Percentiles rank a stretch among this genome's conserved stretches.
These are phyloP conservation scores for Physocephala rufipes DNA, from an alignment of 2,888 invertebrate species.

Conservation along the genomic window DNA sequence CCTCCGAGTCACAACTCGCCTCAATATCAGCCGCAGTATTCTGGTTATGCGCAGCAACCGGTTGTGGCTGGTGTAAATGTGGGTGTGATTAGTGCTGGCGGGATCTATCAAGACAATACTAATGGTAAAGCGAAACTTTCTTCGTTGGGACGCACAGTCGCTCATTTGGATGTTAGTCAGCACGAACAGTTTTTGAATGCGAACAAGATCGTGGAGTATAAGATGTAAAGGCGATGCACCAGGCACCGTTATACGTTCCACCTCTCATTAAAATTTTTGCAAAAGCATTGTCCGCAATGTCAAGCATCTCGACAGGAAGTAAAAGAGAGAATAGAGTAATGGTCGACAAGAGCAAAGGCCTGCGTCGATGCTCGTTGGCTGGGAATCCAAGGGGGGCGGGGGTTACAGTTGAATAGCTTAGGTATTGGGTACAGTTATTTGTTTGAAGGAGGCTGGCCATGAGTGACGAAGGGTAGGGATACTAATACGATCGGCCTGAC, in stretches of 20 bases:
- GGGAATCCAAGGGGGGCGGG: not conserved
- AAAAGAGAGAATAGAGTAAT: not conserved
- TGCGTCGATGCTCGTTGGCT: too few species aligned
- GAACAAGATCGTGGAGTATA: slow-evolving; percentile 65
- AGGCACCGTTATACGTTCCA: slow-evolving; percentile 64
- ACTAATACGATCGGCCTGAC: slow-evolving; percentile 5
- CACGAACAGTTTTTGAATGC: slow-evolving; percentile 65
- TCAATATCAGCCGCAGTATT: slow-evolving; percentile 61
- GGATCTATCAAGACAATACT: slow-evolving; percentile 55
- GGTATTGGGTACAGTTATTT: not conserved
- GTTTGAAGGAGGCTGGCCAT: not conserved
- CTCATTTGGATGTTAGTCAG: slow-evolving; percentile 64
- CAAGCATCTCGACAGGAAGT: slow-evolving; percentile 49
- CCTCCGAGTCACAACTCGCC: slow-evolving; percentile 46
- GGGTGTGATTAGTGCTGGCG: slow-evolving; percentile 59
- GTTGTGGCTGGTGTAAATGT: slow-evolving; percentile 62
- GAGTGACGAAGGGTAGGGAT: too few species aligned
- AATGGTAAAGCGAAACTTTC: slow-evolving; percentile 48
- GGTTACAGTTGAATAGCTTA: not conserved
- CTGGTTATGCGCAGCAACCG: slow-evolving; percentile 60
- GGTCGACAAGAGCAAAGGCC: not conserved
- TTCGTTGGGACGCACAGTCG: slow-evolving; percentile 62
- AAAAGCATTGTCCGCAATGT: slow-evolving; percentile 60
- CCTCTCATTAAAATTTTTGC: slow-evolving; percentile 63
- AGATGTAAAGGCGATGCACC: slow-evolving; percentile 66